These are phyloP conservation scores for Nylanderia fulva DNA, from an alignment of 1,140 invertebrate species.

Conservation along the genomic window DNA sequence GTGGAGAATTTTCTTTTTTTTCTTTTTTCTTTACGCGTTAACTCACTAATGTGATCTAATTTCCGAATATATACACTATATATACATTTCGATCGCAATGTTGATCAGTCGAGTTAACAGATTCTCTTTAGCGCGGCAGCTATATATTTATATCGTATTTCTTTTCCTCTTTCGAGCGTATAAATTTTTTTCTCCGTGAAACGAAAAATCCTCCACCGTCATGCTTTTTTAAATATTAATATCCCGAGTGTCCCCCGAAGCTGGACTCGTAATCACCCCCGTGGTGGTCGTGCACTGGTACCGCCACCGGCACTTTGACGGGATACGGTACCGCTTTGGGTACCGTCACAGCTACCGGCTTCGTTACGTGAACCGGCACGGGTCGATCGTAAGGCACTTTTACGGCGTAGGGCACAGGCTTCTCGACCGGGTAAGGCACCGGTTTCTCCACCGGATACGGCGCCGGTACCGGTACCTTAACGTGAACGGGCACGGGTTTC, in stretches of 20 bases:
- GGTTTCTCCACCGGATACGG: conserved; percentile 85
- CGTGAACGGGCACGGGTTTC: conserved; percentile 87
- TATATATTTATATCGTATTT: background rate
- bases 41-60: background rate
- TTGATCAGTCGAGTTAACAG: conserved; percentile 3
- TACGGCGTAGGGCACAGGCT: conserved; percentile 90
- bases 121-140: background rate
- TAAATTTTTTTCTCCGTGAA: background rate
- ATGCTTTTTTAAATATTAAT: background rate
- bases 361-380: conserved; percentile 80
- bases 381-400: conserved; percentile 88
- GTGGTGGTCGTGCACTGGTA: conserved; percentile 83
- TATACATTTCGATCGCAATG: background rate
- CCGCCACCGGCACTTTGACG: conserved; percentile 82
- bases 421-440: conserved; percentile 90
- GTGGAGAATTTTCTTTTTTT: conserved; percentile 30
- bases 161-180: background rate
- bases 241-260: conserved; percentile 67
- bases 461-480: conserved; percentile 85
- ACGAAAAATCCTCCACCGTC: conserved; percentile 34
- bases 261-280: conserved; percentile 72
- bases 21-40: background rate
- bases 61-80: conserved; percentile 15
- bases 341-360: conserved; percentile 83
- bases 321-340: conserved; percentile 87